phyloP scores from a whole-genome alignment of 2,888 invertebrate species.

The Cephus sareptanus region DNA sequence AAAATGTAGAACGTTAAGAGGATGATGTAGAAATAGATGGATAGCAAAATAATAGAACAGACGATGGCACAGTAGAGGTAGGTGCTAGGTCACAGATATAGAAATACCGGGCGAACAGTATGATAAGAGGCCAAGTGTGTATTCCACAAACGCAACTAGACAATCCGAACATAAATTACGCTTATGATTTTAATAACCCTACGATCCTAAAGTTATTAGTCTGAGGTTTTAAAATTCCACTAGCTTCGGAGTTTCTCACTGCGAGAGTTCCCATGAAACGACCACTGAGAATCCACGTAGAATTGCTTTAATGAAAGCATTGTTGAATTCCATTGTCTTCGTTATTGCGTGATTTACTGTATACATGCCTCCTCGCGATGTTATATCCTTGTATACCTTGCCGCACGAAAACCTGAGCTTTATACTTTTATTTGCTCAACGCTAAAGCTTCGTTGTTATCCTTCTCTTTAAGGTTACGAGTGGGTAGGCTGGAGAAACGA shows the following conservation, averaged over 20 bases:
- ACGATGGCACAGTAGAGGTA: neutral
- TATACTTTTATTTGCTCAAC: neutral
- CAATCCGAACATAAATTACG: neutral
- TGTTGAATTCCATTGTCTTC: conserved; percentile 31
- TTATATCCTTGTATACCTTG: neutral
- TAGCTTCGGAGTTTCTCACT: neutral
- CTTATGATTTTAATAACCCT: neutral
- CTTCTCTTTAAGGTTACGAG: conserved; percentile 74
- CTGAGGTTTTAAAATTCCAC: neutral
- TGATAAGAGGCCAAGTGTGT: neutral
- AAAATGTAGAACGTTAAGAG: neutral
- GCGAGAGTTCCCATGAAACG: neutral
- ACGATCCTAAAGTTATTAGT: neutral
- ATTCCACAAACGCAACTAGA: neutral
- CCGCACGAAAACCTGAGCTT: neutral
- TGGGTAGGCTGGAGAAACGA: conserved; percentile 88
- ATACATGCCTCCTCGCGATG: conserved; percentile 5
- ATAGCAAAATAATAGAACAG: neutral
- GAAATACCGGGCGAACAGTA: neutral
- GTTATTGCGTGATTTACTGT: conserved; percentile 30
- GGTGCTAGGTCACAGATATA: neutral
- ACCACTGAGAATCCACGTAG: neutral
- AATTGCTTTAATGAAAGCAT: conserved; percentile 5
- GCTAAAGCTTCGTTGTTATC: neutral
- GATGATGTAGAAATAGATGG: neutral